A percentile compares a stretch with the other conserved stretches of the same genome.
These are phyloP conservation scores for Phycodurus eques DNA, from an alignment of 2,113 vertebrate species.

Conservation along the genomic window DNA sequence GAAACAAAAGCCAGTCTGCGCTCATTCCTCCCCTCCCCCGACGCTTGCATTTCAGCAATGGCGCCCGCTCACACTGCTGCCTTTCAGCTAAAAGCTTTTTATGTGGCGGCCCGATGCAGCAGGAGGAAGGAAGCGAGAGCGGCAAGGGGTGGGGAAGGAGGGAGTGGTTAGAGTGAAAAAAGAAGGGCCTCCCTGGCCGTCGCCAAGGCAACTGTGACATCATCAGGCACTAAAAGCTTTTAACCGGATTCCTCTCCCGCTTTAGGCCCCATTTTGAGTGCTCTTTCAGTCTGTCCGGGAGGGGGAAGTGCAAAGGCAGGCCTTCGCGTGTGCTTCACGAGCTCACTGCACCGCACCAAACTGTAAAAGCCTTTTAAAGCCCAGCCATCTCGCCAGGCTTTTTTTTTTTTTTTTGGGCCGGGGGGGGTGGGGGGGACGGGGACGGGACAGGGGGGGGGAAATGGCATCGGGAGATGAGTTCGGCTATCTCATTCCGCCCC, in stretches of 20 bases:
- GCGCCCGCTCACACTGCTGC: slow-evolving; percentile 83
- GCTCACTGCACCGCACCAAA: slow-evolving; percentile 37
- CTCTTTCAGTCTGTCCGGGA: slow-evolving; percentile 86
- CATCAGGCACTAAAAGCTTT: slow-evolving; percentile 98
- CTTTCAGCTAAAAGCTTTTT: slow-evolving; percentile 99
- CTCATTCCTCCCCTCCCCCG: slow-evolving; percentile 12
- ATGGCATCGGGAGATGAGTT: slow-evolving; percentile 90
- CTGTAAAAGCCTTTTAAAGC: slow-evolving; percentile 65
- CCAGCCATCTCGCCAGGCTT: slow-evolving; percentile 3
- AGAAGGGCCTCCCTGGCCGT: slow-evolving; percentile 81
- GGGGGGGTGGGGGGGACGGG: no score
- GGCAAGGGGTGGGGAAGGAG: slow-evolving; percentile 51
- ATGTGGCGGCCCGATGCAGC: slow-evolving; percentile 74
- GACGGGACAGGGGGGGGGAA: slow-evolving; percentile 24
- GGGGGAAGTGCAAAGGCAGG: slow-evolving; percentile 73
- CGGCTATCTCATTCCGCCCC: slow-evolving; percentile 82
- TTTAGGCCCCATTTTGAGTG: slow-evolving; percentile 97
- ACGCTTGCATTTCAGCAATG: slow-evolving; percentile 88
- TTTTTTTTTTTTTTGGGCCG: slow-evolving; percentile 1
- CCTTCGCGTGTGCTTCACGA: slow-evolving; percentile 32
- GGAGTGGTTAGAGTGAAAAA: slow-evolving; percentile 51
- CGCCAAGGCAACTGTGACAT: slow-evolving; percentile 97
- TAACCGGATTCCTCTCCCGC: slow-evolving; percentile 98
- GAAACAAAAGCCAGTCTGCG: slow-evolving; percentile 57
- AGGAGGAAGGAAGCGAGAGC: slow-evolving; percentile 42